Percentiles rank a stretch among this genome's conserved stretches.
phyloP scores from a whole-genome alignment of 2,113 vertebrate genomes.

The Hylia prasina region DNA sequence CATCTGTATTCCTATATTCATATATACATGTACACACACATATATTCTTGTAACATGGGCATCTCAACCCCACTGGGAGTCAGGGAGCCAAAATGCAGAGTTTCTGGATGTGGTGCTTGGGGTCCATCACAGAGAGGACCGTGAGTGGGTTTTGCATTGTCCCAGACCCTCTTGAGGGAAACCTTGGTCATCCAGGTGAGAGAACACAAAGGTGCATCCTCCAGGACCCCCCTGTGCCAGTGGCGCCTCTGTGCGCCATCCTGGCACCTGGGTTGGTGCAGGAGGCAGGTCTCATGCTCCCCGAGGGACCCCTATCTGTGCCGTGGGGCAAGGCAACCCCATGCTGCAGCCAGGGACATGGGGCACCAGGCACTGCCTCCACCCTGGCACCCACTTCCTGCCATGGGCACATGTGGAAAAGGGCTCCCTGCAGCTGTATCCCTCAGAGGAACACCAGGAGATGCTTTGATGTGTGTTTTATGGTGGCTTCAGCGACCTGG shows the following conservation, averaged over 20 bases:
- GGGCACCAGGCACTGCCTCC: neutral
- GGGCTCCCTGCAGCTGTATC: neutral
- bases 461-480: neutral
- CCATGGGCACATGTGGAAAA: rapidly evolving
- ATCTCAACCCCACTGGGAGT: neutral
- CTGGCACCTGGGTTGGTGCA: rapidly evolving
- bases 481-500: rapidly evolving
- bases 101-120: neutral
- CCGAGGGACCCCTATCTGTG: rapidly evolving
- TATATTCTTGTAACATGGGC: neutral
- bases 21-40: neutral
- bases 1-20: neutral
- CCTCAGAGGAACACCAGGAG: rapidly evolving
- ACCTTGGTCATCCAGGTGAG: neutral
- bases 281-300: neutral
- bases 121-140: neutral
- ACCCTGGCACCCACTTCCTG: rapidly evolving
- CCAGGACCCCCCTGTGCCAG: rapidly evolving
- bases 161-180: neutral
- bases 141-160: rapidly evolving
- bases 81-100: neutral
- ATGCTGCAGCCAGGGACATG: neutral
- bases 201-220: neutral
- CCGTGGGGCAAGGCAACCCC: conserved; percentile 20
- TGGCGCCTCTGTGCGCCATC: too few species aligned